phyloP scores from a whole-genome alignment of 2,113 vertebrate genomes.

The Anseranas semipalmata region DNA sequence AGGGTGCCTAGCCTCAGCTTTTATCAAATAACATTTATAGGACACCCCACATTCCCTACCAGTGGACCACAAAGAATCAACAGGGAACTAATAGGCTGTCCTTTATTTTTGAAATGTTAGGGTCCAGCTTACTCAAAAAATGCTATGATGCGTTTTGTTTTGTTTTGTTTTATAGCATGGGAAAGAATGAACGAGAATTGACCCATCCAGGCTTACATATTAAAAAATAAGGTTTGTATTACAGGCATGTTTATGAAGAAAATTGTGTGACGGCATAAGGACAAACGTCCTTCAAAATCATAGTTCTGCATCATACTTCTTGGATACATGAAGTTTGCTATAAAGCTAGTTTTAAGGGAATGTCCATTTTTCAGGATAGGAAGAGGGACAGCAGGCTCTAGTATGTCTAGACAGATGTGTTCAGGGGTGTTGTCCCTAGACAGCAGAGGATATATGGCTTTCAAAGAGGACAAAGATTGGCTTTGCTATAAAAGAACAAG shows the following conservation, averaged over 20 bases:
- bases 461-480: conserved; percentile 56
- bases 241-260: background rate
- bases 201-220: background rate
- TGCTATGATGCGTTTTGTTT: background rate
- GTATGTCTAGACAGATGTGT: conserved; percentile 30
- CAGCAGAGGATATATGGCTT: conserved; percentile 48
- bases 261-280: background rate
- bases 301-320: background rate
- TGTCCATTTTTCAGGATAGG: background rate
- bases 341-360: background rate
- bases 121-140: background rate
- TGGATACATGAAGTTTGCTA: background rate
- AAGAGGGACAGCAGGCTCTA: background rate
- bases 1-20: conserved; percentile 45
- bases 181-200: conserved; percentile 53
- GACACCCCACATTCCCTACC: background rate
- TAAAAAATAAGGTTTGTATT: background rate
- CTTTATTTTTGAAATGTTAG: conserved; percentile 53
- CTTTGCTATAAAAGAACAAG: conserved; percentile 66
- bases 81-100: conserved; percentile 7
- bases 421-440: conserved; percentile 53
- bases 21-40: conserved; percentile 60
- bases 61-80: conserved; percentile 39
- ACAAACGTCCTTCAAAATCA: background rate
- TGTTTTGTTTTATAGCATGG: conserved; percentile 35